Base-by-base conservation (phyloP, 2,888 invertebrate genomes). In the Frankliniella intonsa region DNA sequence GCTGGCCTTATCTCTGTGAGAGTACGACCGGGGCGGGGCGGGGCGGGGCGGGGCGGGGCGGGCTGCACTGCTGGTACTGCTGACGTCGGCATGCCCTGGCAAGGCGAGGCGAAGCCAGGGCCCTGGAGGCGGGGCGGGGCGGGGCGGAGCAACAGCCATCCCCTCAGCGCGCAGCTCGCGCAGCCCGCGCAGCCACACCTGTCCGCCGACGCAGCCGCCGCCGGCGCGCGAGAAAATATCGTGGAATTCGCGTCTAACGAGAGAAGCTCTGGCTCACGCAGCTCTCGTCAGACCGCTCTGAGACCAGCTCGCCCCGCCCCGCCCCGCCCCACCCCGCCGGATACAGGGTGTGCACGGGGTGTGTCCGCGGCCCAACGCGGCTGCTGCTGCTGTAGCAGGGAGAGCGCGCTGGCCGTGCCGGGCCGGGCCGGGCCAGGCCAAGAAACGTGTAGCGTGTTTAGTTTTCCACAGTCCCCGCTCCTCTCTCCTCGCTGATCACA, bases 61-160 rank as follows among this genome's bases (percentile, higher is more conserved):
- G 83, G 82, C 80, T 83, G 84, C 50, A 83, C 82, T 79, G 82
- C 83, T 80, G 83, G 81, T 76, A 83, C 82, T 81, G 80, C 80
- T 81, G 82, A 76, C 81, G 80, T n/a, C 38, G 80, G 81, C 82
- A 81, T 62, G 50, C 80, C n/a, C n/a, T n/a, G n/a, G n/a, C n/a
- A n/a, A 76, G 14, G 50, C 80, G 17, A 79, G 14, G 25, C 51
- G 76, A 27, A 50, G 81, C 80, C 81, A 82, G 50, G 82, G 82
- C 81, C 14, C 55, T 17, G 55, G 62, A 62, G 62, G 5, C 12
- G 55, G 17, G 17, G 5, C 55, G 55, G 55, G 62, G 17, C 62
- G 62, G 17, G 11, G 62, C 62, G 17, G 17, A 14, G 62, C 62
- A 62, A 7, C 14, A 10, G 38, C 38, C 38, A 38, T 38, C 38